Base-by-base conservation (phyloP, 2,113 vertebrate species). In the Stercorarius parasiticus region DNA sequence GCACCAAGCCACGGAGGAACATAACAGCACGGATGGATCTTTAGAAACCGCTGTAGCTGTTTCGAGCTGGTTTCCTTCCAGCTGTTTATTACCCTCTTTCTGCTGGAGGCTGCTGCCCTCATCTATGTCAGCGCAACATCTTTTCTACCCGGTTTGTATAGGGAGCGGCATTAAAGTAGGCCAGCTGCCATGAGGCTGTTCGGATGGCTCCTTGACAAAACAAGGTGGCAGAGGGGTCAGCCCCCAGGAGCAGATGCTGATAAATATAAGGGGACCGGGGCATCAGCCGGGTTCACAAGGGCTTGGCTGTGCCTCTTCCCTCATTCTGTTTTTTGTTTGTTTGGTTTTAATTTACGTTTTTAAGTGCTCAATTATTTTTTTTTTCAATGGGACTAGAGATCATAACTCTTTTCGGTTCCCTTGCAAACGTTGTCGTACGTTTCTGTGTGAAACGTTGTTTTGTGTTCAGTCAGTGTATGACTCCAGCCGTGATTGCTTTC, bases 11-110 rank as follows among this genome's bases (percentile, higher is more conserved):
- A 4, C 1, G 27, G 23, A 11, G 18, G 52, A 72, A 8, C 6
- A 3, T 7, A 30, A 64, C 47, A 52, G 82, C 88, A 26, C 50
- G 53, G 53, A 11, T 1, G 14, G 76, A 34, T 61, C 62, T 83
- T 67, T 5, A 86, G 80, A 61, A 80, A 26, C 34, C 0, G 3
- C 30, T 23, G 15, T 22, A 61, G 49, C 74, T 67, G 19, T 40
- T 77, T 11, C n/a, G 72, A 72, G 66, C 70, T 90, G 71, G 15
- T 92, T 93, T 80, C n/a, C 40, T 91, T 82, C 52, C 71, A 80
- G 88, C 49, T 88, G 23, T 29, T 88, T 8, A 15, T 90, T 38
- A 13, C 8, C 17, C 22, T 45, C 32, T 30, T 42, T 55, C 45
- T 66, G 34, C n/a, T 83, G 71, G 45, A 61, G 80, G 58, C 86